Base-by-base conservation (phyloP, 2,113 vertebrate genomes). In the Centrocercus urophasianus region DNA sequence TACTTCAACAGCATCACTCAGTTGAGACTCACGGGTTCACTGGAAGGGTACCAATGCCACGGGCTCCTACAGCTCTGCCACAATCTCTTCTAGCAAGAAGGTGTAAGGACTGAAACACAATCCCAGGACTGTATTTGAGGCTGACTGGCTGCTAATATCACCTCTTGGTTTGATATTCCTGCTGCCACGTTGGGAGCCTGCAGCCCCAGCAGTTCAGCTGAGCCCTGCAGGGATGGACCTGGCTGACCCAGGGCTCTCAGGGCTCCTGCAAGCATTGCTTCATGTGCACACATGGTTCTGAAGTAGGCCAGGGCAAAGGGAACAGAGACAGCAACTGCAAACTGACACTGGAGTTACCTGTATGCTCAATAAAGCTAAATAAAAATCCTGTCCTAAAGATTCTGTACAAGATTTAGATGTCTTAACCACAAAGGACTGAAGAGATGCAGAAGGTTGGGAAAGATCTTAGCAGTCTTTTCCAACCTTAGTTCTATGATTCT, bases 241-340 rank as follows among this genome's bases (percentile, higher is more conserved):
- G 61, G 36, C 60, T 63, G 34, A 11, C 61, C 16, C 36, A 40
- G 20, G 36, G 19, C 38, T 67, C 22, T 50, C 3, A 20, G 28
- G 61, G 38, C 54, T 54, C 9, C 22, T 10, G 24, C 54, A 21
- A 40, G 60, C 28, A 20, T 38, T 40, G 54, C 54, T 45, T 54
- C 10, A 3, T 2, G n/a, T 4, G 13, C 40, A 61, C 1, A 11
- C 8, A 14, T 5, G 6, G 13, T 21, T 40, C 27, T 0, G 1
- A 54, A 47, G 25, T 11, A 22, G 34, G 45, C 34, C 48, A 47
- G 32, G 47, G 79, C 4, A 8, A 20, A 11, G n/a, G 12, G 11
- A 47, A 20, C 19, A 47, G n/a, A 56, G 56, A 22, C 21, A 28
- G 50, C 27, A 43, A 12, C 52, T 15, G 16, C 65, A 36, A n/a